These are phyloP conservation scores for Digitonthophagus gazella DNA, from an alignment of 2,888 invertebrate genomes.

Conservation along the genomic window DNA sequence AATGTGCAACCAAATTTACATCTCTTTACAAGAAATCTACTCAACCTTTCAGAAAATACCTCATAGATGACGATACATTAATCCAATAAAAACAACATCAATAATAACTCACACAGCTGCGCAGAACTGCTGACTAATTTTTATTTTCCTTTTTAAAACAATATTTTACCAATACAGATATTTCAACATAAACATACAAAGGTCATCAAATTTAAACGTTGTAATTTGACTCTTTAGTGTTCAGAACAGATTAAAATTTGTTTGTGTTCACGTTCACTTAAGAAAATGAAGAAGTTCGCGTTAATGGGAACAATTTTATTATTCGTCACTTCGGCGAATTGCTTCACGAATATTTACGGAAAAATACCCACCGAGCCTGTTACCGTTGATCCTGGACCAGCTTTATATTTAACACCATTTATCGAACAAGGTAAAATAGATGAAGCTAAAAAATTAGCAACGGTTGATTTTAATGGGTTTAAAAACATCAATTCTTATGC, in stretches of 20 bases:
- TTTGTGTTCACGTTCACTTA: neutral
- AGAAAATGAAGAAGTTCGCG: neutral
- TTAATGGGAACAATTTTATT: neutral
- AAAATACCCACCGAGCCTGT: constrained; percentile 32
- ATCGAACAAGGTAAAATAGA: constrained; percentile 69
- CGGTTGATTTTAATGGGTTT: constrained; percentile 59
- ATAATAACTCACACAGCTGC: neutral
- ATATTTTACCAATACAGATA: neutral
- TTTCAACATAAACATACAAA: neutral
- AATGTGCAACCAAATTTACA: neutral
- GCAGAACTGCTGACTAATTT: neutral
- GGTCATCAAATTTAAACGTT: neutral
- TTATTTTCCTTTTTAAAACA: neutral
- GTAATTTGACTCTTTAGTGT: neutral
- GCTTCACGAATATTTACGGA: constrained; percentile 33
- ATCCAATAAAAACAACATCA: neutral
- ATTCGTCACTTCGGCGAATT: constrained; percentile 5
- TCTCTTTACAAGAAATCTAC: neutral
- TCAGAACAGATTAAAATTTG: neutral
- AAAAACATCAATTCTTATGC: constrained; percentile 66
- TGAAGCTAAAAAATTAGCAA: constrained; percentile 57
- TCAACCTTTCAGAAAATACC: neutral
- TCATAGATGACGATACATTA: neutral
- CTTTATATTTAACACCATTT: constrained; percentile 73
- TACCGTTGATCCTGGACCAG: constrained; percentile 53